A percentile compares a stretch with the other conserved stretches of the same genome.
phyloP scores from a whole-genome alignment of 2,113 vertebrate genomes.

The Conger conger region DNA sequence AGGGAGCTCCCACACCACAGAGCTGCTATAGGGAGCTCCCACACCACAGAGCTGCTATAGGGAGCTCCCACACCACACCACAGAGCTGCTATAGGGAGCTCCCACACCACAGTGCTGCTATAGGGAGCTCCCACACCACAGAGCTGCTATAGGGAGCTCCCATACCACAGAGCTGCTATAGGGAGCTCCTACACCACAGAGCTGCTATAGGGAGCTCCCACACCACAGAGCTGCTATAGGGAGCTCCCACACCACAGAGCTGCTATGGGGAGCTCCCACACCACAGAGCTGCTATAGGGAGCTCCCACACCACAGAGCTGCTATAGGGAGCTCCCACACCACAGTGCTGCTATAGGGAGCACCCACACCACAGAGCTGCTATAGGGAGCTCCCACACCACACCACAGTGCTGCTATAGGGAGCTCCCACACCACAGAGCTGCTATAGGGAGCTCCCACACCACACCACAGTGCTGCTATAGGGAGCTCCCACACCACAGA shows the following conservation, averaged over 20 bases:
- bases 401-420: neutral
- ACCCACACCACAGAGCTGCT: too few relatives aligned
- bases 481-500: neutral
- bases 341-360: neutral
- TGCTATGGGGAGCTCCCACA: too few relatives aligned
- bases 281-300: neutral
- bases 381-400: too few relatives aligned
- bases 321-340: neutral
- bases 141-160: neutral
- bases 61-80: neutral
- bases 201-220: too few relatives aligned
- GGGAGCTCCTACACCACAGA: neutral
- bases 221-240: neutral
- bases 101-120: neutral
- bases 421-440: too few relatives aligned
- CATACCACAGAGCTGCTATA: neutral
- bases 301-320: neutral
- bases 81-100: too few relatives aligned
- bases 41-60: neutral
- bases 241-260: neutral
- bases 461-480: neutral
- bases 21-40: too few relatives aligned
- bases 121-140: neutral
- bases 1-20: neutral
- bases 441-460: too few relatives aligned